phyloP scores from a whole-genome alignment of 2,797 vertebrate genomes.

The Danio tinwini region DNA sequence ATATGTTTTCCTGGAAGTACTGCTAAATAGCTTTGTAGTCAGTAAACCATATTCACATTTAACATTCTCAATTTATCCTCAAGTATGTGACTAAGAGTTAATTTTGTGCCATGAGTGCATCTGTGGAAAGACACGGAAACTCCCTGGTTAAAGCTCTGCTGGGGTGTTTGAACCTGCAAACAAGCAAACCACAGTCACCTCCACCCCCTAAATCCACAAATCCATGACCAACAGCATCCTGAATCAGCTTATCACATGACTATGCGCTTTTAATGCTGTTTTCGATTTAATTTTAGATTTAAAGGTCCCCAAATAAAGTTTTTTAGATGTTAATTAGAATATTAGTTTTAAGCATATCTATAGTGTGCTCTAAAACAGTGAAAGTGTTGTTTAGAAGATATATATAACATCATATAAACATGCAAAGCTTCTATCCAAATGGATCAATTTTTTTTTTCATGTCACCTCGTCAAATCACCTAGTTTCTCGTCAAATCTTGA shows the following conservation, averaged over 20 bases:
- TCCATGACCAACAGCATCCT: constrained; percentile 9
- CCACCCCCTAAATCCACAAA: not conserved
- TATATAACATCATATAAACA: too few species aligned
- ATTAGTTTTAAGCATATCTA: too few species aligned
- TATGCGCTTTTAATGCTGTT: constrained; percentile 8
- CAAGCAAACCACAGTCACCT: constrained; percentile 12
- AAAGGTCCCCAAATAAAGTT: too few species aligned
- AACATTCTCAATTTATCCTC: not conserved
- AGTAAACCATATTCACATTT: not conserved
- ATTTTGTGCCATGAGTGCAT: constrained; percentile 17
- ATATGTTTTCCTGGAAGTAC: not conserved
- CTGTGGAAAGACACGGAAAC: constrained; percentile 36
- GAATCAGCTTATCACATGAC: constrained; percentile 19
- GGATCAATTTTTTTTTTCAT: too few species aligned
- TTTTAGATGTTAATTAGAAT: too few species aligned
- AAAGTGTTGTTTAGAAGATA: too few species aligned
- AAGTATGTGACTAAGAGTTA: not conserved
- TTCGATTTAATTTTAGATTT: not conserved
- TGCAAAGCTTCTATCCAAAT: too few species aligned
- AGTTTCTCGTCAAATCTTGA: too few species aligned
- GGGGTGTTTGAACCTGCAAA: constrained; percentile 38
- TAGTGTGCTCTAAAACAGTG: too few species aligned
- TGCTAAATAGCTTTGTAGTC: not conserved
- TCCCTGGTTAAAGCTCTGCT: constrained; percentile 23
- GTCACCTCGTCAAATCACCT: too few species aligned